Percentiles rank a stretch among this genome's conserved stretches.
phyloP scores from a whole-genome alignment of 1,140 invertebrate genomes.

The Drosophila dunni region DNA sequence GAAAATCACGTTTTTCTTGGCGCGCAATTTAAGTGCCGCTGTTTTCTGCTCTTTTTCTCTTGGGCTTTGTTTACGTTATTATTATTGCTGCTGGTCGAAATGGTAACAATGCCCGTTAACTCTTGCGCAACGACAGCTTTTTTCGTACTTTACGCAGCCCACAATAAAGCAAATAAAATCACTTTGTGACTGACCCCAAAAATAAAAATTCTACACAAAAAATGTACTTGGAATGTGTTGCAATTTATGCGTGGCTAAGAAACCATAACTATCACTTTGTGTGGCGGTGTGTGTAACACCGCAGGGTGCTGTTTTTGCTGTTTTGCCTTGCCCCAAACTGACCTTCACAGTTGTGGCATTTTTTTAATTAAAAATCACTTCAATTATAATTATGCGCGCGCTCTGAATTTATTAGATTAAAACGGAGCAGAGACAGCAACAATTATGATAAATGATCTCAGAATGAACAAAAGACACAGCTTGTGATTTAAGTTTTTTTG shows the following conservation, averaged over 20 bases:
- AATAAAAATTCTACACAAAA: slow-evolving; percentile 61
- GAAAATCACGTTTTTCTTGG: slow-evolving; percentile 78
- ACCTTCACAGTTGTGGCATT: slow-evolving; percentile 57
- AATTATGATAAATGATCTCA: slow-evolving; percentile 66
- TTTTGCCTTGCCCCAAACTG: slow-evolving; percentile 38
- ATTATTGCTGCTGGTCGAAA: slow-evolving; percentile 56
- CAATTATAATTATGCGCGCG: slow-evolving; percentile 63
- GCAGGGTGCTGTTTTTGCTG: slow-evolving; percentile 11
- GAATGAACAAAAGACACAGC: slow-evolving; percentile 36
- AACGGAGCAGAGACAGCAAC: slow-evolving; percentile 3
- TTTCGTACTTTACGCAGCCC: slow-evolving; percentile 67
- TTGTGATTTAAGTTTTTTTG: background rate
- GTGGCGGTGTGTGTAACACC: slow-evolving; percentile 19
- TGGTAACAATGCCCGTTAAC: slow-evolving; percentile 61
- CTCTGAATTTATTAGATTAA: slow-evolving; percentile 61
- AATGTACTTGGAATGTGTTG: slow-evolving; percentile 22
- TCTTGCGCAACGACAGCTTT: slow-evolving; percentile 55
- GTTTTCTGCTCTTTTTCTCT: slow-evolving; percentile 18
- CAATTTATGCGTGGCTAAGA: slow-evolving; percentile 29
- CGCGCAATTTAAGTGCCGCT: slow-evolving; percentile 71
- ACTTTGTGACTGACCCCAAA: slow-evolving; percentile 52
- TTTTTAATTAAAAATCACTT: slow-evolving; percentile 73
- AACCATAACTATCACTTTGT: slow-evolving; percentile 64
- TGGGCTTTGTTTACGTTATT: slow-evolving; percentile 44
- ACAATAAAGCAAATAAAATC: slow-evolving; percentile 3